A percentile compares a stretch with the other conserved stretches of the same genome.
phyloP scores from a whole-genome alignment of 53 echinoderm and acorn worm genomes.

The Holothuria leucospilota region DNA sequence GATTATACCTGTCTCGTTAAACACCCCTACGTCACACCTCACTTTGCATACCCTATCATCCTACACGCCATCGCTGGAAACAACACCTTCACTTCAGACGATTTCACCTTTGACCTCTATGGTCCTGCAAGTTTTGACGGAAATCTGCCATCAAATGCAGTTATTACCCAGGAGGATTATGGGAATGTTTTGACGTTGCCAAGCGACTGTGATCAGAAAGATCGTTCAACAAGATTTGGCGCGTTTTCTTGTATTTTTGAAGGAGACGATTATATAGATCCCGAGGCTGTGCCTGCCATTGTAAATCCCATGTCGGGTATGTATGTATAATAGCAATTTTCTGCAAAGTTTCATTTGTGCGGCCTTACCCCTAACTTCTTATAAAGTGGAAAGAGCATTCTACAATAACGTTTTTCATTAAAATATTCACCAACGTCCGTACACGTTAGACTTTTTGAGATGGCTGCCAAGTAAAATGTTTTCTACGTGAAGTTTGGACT shows the following conservation, averaged over 20 bases:
- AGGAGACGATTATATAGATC: neutral
- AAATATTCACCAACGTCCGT: too few species aligned
- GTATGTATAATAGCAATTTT: neutral
- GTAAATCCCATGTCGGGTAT: neutral
- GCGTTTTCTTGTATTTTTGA: neutral
- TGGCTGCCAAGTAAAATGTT: too few species aligned
- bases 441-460: too few species aligned
- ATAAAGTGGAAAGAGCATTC: too few species aligned
- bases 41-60: neutral
- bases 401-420: too few species aligned
- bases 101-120: conserved; percentile 11
- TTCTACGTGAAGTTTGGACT: too few species aligned
- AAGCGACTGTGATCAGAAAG: neutral
- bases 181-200: conserved; percentile 15
- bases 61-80: conserved; percentile 19
- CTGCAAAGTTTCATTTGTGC: too few species aligned
- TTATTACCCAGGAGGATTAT: neutral
- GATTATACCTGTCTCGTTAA: conserved; percentile 21
- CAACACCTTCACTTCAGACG: neutral
- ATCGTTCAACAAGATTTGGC: neutral
- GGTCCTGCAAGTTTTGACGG: neutral
- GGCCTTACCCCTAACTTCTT: too few species aligned
- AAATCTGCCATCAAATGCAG: neutral
- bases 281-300: neutral
- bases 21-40: neutral